A percentile compares a stretch with the other conserved stretches of the same genome.
Evolutionary conservation across 2,797 vertebrate genomes (phyloP).

Genomic region (Chaunax sp.): DNA sequence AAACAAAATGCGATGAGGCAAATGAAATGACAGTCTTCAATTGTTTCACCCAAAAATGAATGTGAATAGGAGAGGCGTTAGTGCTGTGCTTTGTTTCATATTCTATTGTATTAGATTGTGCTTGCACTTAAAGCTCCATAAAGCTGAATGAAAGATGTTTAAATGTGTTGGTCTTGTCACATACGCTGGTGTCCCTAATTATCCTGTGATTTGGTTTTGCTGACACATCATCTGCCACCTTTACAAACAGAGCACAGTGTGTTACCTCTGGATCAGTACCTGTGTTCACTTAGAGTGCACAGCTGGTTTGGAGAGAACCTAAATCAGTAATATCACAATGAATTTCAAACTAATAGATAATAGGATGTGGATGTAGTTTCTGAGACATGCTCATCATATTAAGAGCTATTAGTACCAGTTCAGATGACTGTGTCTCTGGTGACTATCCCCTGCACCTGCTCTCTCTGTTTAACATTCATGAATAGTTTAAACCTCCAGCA

Average conservation of each 20-base stretch:
- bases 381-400: constrained; percentile 52
- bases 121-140: not conserved
- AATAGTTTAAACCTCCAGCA: constrained; percentile 71
- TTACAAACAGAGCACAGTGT: not conserved
- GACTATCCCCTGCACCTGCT: constrained; percentile 74
- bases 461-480: constrained; percentile 78
- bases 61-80: too few relatives aligned
- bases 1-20: not conserved
- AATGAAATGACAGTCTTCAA: not conserved
- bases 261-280: constrained; percentile 3
- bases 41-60: too few relatives aligned
- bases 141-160: not conserved
- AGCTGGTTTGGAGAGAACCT: constrained; percentile 36
- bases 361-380: constrained; percentile 30
- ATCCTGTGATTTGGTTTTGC: not conserved
- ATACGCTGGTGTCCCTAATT: not conserved
- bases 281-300: constrained; percentile 20
- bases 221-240: not conserved
- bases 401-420: constrained; percentile 61
- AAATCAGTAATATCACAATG: constrained; percentile 15
- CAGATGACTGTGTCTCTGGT: constrained; percentile 55
- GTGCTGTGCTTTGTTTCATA: too few relatives aligned
- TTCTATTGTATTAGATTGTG: not conserved
- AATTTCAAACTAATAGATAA: constrained; percentile 28
- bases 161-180: not conserved